Evolutionary conservation across 2,113 vertebrate genomes (phyloP), one percentile per base, ranked within the genome.

Genomic region (Canis aureus): DNA sequence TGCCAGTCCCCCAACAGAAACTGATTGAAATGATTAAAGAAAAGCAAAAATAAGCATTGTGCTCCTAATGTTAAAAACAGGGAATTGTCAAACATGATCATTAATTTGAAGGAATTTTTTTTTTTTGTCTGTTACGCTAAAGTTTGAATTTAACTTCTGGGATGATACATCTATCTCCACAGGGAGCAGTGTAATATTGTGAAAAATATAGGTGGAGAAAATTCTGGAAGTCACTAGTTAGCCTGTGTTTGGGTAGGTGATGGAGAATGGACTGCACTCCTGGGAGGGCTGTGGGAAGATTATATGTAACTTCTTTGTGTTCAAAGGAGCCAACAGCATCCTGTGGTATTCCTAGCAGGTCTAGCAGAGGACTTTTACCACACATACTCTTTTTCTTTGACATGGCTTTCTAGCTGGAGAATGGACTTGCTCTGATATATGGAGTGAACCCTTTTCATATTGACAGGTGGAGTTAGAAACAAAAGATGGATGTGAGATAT

Each of bases 21-120:
- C 27, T 5, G 60, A 53, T 8, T 25, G 35, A 73, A 53, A 79
- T 79, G 35, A 67, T 86, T 60, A 27, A 82, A 74, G 82, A 64
- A 92, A 95, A 95, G 5, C 11, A 29, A 88, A 79, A 66, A 55
- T 10, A 67, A 38, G 69, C 51, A 55, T 93, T 94, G 74, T 74
- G 17, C 20, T 86, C 6, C 27, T 88, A 29, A 74, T 27, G 8
- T 67, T 95, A 79, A 92, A 88, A 95, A 94, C 2, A 55, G 32
- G 53, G 27, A 55, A 32, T 85, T 69, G 8, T 85, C 23, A 85
- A 22, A 71, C 66, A 62, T 5, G 2, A n/a, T 62, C 43, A 78
- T n/a, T 94, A 66, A 81, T 90, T 73, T 89, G 43, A n/a, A 93
- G 64, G 57, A 80, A 49, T 11, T 78, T 12, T 78, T 55, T 85